These are phyloP conservation scores for Rhagonycha lutea DNA, from an alignment of 2,888 invertebrate species.

Conservation along the genomic window DNA sequence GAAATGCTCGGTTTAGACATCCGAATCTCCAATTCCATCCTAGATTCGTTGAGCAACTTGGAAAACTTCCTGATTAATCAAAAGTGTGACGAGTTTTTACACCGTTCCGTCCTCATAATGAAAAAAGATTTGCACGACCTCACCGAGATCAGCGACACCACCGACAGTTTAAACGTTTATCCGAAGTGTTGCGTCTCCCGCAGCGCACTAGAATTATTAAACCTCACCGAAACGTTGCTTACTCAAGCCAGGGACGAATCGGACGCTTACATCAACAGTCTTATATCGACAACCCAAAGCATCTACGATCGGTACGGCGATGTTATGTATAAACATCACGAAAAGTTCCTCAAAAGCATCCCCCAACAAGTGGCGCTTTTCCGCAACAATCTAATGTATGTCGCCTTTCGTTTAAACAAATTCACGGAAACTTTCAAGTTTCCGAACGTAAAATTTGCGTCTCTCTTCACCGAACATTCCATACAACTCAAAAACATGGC, in stretches of 20 bases:
- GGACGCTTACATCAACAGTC: conserved; percentile 64
- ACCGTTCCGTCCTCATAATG: conserved; percentile 73
- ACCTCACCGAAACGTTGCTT: conserved; percentile 61
- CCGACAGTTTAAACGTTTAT: conserved; percentile 49
- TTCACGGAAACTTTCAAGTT: conserved; percentile 72
- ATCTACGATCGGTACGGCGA: conserved; percentile 78
- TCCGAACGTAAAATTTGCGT: conserved; percentile 57
- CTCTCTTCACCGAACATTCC: conserved; percentile 71
- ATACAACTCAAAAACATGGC: conserved; percentile 70
- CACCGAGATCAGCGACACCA: conserved; percentile 58
- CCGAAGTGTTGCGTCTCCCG: conserved; percentile 63
- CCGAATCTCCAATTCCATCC: conserved; percentile 61
- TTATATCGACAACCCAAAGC: conserved; percentile 72
- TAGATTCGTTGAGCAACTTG: conserved; percentile 73
- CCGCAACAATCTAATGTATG: conserved; percentile 90
- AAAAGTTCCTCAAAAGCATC: conserved; percentile 77
- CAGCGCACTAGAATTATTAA: conserved; percentile 60
- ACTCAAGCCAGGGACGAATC: conserved; percentile 58
- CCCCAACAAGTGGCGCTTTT: conserved; percentile 88
- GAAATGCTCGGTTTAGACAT: neutral
- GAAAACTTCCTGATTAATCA: conserved; percentile 78
- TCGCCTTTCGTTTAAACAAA: conserved; percentile 73
- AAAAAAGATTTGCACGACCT: conserved; percentile 80
- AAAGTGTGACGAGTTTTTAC: conserved; percentile 72
- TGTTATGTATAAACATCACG: conserved; percentile 80